Base-by-base conservation (phyloP, 1,140 invertebrate genomes). In the Ooceraea biroi region DNA sequence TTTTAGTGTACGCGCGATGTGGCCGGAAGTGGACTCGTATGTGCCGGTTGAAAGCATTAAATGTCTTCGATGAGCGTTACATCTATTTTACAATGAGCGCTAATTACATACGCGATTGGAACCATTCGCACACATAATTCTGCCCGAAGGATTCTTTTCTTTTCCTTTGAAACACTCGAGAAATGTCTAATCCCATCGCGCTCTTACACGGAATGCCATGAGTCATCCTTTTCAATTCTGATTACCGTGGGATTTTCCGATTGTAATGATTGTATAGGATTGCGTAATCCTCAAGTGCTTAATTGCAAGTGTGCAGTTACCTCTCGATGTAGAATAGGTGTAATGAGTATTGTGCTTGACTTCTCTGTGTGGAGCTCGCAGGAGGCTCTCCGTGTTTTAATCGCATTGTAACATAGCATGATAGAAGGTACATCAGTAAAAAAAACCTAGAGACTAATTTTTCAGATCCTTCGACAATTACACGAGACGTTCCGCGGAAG, bases 371-470 rank as follows among this genome's bases (percentile, higher is more conserved):
- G 87, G 84, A 88, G 87, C 63, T 84, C 60, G 60, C 86, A 72
- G 50, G 36, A 80, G 71, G 85, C 87, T 92, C 83, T 82, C 58
- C 78, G 82, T 91, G 88, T 91, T 85, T 90, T 87, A 87, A 89
- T 80, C 73, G 90, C 90, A 92, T 90, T 92, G 91, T 93, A 92
- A 91, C 88, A 91, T 92, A 92, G 90, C 90, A 88, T 86, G 65
- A 88, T 91, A 88, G 88, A 85, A 76, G 50, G 58, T 60, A 61
- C 77, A 58, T 84, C 74, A 65, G 68, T 88, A 86, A 78, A 3
- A 52, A 86, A 78, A 3, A 52, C 66, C 82, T 88, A 88, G 86
- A 83, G n/a, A 41, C 69, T 77, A 85, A 85, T 84, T 72, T 77
- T 83, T 76, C 73, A 78, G 48, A 83, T 83, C 73, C 36, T 83